Conservation (phyloP, 2,888 invertebrate genomes). For the Ormia ochracea region DNA sequence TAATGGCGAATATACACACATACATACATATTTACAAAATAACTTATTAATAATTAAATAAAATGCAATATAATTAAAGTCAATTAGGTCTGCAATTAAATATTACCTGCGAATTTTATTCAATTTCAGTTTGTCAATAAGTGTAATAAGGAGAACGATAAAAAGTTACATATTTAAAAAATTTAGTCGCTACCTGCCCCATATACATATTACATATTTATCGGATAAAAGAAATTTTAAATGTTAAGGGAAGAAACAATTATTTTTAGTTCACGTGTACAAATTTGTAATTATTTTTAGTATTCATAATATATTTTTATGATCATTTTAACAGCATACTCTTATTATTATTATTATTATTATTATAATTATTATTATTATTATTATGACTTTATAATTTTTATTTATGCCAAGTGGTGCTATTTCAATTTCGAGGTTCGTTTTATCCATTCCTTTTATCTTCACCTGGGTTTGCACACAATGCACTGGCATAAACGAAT, state of each 20-base stretch:
- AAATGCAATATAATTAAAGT: constrained; percentile 10
- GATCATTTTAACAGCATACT: constrained; percentile 24
- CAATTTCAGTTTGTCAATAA: neutral
- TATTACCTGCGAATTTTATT: neutral
- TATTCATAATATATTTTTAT: neutral
- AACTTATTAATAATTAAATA: neutral
- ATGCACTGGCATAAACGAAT: constrained; percentile 34
- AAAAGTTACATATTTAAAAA: constrained; percentile 6
- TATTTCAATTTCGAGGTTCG: no score
- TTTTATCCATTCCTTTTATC: constrained; percentile 31
- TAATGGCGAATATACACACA: constrained; percentile 33
- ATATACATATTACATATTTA: neutral
- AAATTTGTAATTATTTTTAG: constrained; percentile 5
- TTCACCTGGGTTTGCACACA: constrained; percentile 33
- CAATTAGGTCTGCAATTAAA: constrained; percentile 54
- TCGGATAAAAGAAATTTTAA: constrained; percentile 1
- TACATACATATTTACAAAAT: no score
- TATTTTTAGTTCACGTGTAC: constrained; percentile 20
- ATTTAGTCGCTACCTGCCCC: neutral
- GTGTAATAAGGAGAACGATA: neutral
- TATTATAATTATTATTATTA: no score
- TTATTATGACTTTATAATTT: neutral
- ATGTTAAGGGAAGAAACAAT: neutral
- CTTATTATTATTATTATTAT: no score
- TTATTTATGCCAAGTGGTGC: no score